phyloP scores from a whole-genome alignment of 2,113 vertebrate genomes.

The Eidolon helvum region DNA sequence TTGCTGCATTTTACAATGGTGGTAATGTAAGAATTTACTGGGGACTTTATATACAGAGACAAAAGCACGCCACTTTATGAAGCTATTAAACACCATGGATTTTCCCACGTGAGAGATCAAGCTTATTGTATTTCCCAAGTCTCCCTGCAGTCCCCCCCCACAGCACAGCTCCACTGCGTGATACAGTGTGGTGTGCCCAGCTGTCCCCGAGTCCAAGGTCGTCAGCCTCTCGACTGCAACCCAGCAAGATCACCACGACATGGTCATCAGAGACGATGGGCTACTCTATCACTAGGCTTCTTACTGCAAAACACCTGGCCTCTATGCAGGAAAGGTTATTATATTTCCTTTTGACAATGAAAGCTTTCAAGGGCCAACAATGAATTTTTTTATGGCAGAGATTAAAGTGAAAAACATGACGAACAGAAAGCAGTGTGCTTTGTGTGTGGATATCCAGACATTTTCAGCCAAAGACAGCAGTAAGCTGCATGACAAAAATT shows the following conservation, averaged over 20 bases:
- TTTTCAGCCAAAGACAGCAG: constrained; percentile 60
- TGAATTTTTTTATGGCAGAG: constrained; percentile 70
- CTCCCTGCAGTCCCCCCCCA: constrained; percentile 49
- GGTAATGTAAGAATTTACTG: constrained; percentile 82
- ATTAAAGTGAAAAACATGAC: constrained; percentile 77
- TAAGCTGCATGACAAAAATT: constrained; percentile 6
- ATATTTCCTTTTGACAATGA: constrained; percentile 78
- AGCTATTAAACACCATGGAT: constrained; percentile 79
- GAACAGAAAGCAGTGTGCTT: constrained; percentile 57
- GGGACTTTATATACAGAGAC: constrained; percentile 73
- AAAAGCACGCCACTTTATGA: constrained; percentile 79
- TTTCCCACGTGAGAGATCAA: constrained; percentile 82
- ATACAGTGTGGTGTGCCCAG: constrained; percentile 60
- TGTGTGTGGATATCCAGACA: constrained; percentile 71
- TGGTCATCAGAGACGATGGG: constrained; percentile 63
- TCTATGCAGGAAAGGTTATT: constrained; percentile 74
- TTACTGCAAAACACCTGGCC: constrained; percentile 77
- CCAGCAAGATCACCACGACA: constrained; percentile 39
- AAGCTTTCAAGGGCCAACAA: constrained; percentile 77
- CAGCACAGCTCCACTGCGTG: constrained; percentile 60
- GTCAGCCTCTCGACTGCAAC: constrained; percentile 67
- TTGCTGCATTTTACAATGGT: constrained; percentile 78
- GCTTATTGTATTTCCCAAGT: constrained; percentile 74
- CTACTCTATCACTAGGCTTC: constrained; percentile 74
- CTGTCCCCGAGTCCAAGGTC: constrained; percentile 57